Evolutionary conservation across 2,888 invertebrate genomes (phyloP).

Genomic region (Bombylius discolor): DNA sequence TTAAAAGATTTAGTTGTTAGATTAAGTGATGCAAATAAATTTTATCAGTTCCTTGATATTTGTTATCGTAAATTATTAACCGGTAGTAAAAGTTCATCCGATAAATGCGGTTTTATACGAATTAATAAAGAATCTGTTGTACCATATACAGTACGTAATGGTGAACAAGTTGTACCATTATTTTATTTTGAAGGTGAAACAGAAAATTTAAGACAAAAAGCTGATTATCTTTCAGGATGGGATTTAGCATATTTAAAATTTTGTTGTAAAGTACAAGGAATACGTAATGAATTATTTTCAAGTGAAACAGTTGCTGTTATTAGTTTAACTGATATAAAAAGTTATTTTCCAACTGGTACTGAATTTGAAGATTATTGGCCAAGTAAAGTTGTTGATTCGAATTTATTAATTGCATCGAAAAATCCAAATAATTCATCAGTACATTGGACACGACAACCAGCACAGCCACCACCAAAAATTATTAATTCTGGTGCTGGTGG

Average conservation of each 20-base stretch:
- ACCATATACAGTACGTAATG: slow-evolving; percentile 75
- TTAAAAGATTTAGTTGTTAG: slow-evolving; percentile 82
- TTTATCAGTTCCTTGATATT: slow-evolving; percentile 80
- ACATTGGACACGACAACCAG: slow-evolving; percentile 68
- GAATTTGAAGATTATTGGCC: slow-evolving; percentile 91
- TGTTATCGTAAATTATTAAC: slow-evolving; percentile 71
- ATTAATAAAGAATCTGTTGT: slow-evolving; percentile 90
- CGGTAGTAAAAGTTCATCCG: slow-evolving; percentile 53
- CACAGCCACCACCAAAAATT: slow-evolving; percentile 49
- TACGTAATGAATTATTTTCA: slow-evolving; percentile 78
- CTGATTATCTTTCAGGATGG: slow-evolving; percentile 81
- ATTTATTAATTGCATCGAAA: slow-evolving; percentile 58
- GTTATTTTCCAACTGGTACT: slow-evolving; percentile 80
- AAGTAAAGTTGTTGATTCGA: slow-evolving; percentile 72
- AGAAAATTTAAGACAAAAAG: slow-evolving; percentile 77
- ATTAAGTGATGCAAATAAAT: slow-evolving; percentile 75
- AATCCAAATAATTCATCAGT: slow-evolving; percentile 44
- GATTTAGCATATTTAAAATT: slow-evolving; percentile 85
- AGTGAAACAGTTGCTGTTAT: slow-evolving; percentile 85
- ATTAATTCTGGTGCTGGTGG: slow-evolving; percentile 20
- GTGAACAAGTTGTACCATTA: slow-evolving; percentile 77
- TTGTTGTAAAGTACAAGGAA: slow-evolving; percentile 89
- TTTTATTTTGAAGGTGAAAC: slow-evolving; percentile 80
- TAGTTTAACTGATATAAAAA: slow-evolving; percentile 77
- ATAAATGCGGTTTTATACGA: slow-evolving; percentile 80